Evolutionary conservation across 2,113 vertebrate genomes (phyloP).

Genomic region (Regulus satrapa): DNA sequence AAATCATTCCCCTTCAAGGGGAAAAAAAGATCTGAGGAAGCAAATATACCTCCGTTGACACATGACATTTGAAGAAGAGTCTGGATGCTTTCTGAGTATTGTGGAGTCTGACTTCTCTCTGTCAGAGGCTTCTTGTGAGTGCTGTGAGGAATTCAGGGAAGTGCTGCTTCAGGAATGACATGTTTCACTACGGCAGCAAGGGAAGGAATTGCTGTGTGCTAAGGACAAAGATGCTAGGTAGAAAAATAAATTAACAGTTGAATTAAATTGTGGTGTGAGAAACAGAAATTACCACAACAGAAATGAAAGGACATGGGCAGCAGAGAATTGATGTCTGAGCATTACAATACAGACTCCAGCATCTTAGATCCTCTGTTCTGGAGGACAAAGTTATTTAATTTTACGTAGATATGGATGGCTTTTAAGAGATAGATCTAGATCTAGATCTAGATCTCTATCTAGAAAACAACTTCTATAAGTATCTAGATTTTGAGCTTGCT

Average conservation of each 20-base stretch:
- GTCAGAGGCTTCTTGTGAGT: not conserved
- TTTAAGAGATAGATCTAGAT: not conserved
- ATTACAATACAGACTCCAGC: accelerated
- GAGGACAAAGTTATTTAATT: not conserved
- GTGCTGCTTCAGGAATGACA: not conserved
- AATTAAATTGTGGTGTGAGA: not conserved
- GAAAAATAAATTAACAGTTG: not conserved
- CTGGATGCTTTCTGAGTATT: not conserved
- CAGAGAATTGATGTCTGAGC: not conserved
- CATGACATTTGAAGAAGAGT: not conserved
- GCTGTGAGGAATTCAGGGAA: not conserved
- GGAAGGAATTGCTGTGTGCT: not conserved
- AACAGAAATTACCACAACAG: not conserved
- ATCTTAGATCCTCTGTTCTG: not conserved
- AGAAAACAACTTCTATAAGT: not conserved
- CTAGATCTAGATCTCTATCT: not conserved
- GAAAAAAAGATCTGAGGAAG: not conserved
- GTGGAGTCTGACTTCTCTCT: not conserved
- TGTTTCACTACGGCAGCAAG: not conserved
- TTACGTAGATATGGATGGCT: not conserved
- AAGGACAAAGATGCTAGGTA: not conserved
- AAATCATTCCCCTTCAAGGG: not conserved
- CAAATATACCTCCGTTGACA: not conserved
- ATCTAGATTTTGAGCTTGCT: not conserved
- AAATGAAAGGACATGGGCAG: not conserved